phyloP scores from a whole-genome alignment of 2,113 vertebrate species.

The Labeo rohita region DNA sequence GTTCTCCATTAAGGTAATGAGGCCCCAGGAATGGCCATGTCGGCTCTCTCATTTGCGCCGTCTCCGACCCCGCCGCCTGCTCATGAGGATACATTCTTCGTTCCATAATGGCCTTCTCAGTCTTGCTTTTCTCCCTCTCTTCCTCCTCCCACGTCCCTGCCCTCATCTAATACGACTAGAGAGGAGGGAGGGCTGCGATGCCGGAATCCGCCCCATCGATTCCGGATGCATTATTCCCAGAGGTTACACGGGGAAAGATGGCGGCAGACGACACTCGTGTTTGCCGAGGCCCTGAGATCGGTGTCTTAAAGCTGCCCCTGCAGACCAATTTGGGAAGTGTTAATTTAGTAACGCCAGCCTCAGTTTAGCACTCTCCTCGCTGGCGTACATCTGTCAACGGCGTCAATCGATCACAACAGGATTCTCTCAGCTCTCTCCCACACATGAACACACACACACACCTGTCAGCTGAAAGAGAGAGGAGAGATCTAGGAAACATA shows the following conservation, averaged over 20 bases:
- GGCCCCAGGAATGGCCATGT: slow-evolving; percentile 74
- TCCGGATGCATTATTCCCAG: slow-evolving; percentile 13
- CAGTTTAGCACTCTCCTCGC: slow-evolving; percentile 21
- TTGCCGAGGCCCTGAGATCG: slow-evolving; percentile 35
- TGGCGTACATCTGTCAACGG: slow-evolving; percentile 35
- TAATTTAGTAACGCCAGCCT: slow-evolving; percentile 54
- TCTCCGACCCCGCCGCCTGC: slow-evolving; percentile 68
- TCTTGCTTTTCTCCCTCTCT: slow-evolving; percentile 72
- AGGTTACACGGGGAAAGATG: slow-evolving; percentile 34
- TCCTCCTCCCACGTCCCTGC: slow-evolving; percentile 55
- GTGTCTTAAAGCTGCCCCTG: slow-evolving; percentile 52
- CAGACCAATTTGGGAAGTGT: slow-evolving; percentile 53
- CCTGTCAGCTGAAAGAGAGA: neutral
- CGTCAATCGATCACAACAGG: slow-evolving; percentile 35
- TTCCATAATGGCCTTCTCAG: slow-evolving; percentile 78
- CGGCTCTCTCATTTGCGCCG: slow-evolving; percentile 78
- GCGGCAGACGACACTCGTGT: neutral
- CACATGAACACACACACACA: slow-evolving; percentile 34
- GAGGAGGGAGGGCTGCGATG: slow-evolving; percentile 15
- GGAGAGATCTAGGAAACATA: neutral
- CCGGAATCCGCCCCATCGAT: slow-evolving; percentile 41
- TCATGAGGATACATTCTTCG: slow-evolving; percentile 74
- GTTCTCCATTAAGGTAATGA: slow-evolving; percentile 83
- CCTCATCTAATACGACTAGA: slow-evolving; percentile 62
- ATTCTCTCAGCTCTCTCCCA: slow-evolving; percentile 30